Conservation (phyloP, 2,888 invertebrate species). For the Lasioglossum oenotherae region DNA sequence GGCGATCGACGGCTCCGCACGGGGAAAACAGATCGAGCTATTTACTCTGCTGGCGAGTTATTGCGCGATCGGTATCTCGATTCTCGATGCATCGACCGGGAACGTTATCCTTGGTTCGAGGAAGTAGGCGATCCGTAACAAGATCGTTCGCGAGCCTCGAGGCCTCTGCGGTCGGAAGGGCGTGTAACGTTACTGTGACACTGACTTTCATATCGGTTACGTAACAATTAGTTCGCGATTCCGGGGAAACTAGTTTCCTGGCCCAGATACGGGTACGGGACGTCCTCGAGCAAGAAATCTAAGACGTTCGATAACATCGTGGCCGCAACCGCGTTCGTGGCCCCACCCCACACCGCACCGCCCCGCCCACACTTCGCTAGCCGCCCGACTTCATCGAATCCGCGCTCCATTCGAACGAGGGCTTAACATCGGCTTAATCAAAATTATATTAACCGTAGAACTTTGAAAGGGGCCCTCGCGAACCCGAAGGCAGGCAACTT, state of each 20-base stretch:
- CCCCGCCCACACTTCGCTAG: neutral
- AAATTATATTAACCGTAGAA: neutral
- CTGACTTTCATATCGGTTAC: conserved; percentile 65
- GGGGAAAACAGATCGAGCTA: conserved; percentile 5
- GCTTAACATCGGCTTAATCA: neutral
- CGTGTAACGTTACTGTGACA: conserved; percentile 58
- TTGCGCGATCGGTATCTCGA: conserved; percentile 18
- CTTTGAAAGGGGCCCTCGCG: neutral
- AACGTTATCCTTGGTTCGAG: conserved; percentile 17
- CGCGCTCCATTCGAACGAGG: neutral
- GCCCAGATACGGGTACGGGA: conserved; percentile 21
- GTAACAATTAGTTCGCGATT: conserved; percentile 54
- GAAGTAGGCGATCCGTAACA: conserved; percentile 45
- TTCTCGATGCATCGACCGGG: neutral
- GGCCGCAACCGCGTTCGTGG: neutral
- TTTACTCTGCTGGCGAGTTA: neutral
- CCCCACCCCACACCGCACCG: neutral
- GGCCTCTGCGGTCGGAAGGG: neutral
- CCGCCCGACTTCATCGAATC: neutral
- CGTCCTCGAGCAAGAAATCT: conserved; percentile 37
- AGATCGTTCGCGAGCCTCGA: conserved; percentile 20
- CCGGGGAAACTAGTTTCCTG: conserved; percentile 44
- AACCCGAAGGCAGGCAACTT: neutral
- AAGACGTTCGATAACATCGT: conserved; percentile 27
- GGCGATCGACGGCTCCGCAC: neutral